phyloP scores from a whole-genome alignment of 2,888 invertebrate species.

The Lepas anatifera region DNA sequence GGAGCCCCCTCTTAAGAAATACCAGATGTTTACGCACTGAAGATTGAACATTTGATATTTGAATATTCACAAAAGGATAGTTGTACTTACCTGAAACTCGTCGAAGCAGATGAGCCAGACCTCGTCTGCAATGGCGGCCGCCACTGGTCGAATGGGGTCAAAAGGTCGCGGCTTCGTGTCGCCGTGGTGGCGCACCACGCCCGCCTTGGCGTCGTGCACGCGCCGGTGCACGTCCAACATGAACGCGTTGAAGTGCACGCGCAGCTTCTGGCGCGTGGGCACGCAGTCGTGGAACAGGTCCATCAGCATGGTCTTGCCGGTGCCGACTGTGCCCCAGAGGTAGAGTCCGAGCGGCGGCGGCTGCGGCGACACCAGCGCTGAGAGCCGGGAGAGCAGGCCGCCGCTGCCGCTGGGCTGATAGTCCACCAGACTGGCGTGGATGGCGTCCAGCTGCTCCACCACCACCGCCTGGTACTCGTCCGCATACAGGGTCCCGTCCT shows the following conservation, averaged over 20 bases:
- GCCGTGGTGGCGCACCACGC: constrained; percentile 37
- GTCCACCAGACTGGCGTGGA: background rate
- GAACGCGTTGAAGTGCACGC: constrained; percentile 94
- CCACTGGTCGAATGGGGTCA: constrained; percentile 92
- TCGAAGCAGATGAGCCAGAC: constrained; percentile 94
- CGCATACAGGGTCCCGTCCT: background rate
- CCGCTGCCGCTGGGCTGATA: background rate
- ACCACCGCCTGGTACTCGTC: background rate
- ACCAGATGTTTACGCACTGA: too few relatives aligned
- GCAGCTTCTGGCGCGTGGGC: constrained; percentile 35
- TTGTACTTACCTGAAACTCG: constrained; percentile 98
- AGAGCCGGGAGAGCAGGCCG: background rate
- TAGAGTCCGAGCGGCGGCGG: constrained; percentile 22
- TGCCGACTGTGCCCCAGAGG: constrained; percentile 48
- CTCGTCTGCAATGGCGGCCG: constrained; percentile 66
- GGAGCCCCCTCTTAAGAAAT: too few relatives aligned
- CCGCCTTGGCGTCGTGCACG: constrained; percentile 71
- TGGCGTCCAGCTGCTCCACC: background rate
- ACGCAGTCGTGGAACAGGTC: constrained; percentile 85
- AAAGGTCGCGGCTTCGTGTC: constrained; percentile 23
- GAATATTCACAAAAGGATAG: too few relatives aligned
- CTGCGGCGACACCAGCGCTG: background rate
- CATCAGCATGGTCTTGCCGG: constrained; percentile 99
- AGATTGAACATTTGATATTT: too few relatives aligned
- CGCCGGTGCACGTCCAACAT: constrained; percentile 90